Conservation (phyloP, 1,140 invertebrate species). For the Caerostris extrusa region DNA sequence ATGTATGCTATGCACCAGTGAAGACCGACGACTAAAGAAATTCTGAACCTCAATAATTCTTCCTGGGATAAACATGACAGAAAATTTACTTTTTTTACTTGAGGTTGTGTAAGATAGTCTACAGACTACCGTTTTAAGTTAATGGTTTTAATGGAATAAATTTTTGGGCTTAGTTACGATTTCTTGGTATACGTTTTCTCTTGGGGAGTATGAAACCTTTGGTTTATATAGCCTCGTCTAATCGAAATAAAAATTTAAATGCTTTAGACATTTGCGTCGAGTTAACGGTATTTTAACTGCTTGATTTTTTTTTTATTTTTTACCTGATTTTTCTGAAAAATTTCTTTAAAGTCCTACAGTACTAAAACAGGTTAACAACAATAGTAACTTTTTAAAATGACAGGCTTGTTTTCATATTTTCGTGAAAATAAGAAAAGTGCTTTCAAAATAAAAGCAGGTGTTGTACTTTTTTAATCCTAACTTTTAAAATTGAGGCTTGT, state of each 20-base stretch:
- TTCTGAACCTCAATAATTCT: background rate
- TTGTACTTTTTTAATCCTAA: too few species aligned
- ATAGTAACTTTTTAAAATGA: too few species aligned
- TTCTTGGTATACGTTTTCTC: conserved; percentile 27
- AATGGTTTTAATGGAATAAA: conserved; percentile 74
- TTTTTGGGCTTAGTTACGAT: background rate
- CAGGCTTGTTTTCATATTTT: too few species aligned
- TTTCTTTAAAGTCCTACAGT: too few species aligned
- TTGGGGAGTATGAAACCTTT: conserved; percentile 21
- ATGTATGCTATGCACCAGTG: conserved; percentile 21
- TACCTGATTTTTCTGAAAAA: background rate
- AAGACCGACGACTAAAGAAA: conserved; percentile 39
- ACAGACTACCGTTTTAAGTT: conserved; percentile 50
- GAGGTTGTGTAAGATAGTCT: conserved; percentile 12
- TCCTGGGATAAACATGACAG: background rate
- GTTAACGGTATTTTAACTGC: conserved; percentile 76
- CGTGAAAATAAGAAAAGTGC: too few species aligned
- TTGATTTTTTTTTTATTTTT: conserved; percentile 36
- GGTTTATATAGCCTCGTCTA: conserved; percentile 58
- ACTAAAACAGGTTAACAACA: too few species aligned
- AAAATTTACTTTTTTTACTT: conserved; percentile 43
- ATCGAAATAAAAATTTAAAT: conserved; percentile 77
- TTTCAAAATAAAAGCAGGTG: too few species aligned
- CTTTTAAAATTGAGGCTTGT: too few species aligned
- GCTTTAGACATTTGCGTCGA: conserved; percentile 44